A percentile compares a stretch with the other conserved stretches of the same genome.
Evolutionary conservation across 1,140 invertebrate genomes (phyloP).

Genomic region (Ephestia elutella): DNA sequence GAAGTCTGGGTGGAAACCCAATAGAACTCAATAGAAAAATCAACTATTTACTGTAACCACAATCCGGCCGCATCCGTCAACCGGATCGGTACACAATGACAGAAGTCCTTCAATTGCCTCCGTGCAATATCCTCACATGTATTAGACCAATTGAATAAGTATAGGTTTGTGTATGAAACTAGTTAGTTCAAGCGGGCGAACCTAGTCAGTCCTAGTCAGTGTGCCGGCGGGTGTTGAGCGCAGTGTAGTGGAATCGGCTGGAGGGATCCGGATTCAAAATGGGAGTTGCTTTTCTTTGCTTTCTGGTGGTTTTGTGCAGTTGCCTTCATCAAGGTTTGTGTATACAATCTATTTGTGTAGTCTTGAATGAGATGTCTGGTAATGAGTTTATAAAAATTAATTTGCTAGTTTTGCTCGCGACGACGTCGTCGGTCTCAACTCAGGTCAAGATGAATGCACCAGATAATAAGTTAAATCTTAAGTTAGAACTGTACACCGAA

Average conservation of each 20-base stretch:
- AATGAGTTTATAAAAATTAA: no score
- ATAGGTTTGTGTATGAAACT: background rate
- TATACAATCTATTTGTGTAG: background rate
- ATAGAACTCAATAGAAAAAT: background rate
- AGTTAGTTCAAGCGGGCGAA: no score
- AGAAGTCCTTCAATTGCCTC: background rate
- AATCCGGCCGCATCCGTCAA: background rate
- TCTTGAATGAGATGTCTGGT: background rate
- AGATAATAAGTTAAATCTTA: no score
- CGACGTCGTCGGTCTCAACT: no score
- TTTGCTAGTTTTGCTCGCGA: no score
- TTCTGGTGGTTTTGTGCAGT: conserved; percentile 5
- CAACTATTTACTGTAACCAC: background rate
- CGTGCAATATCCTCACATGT: background rate
- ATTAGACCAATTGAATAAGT: background rate
- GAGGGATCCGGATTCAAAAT: background rate
- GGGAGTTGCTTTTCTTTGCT: background rate
- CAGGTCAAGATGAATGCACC: no score
- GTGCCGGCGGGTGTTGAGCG: no score
- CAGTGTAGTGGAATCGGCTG: no score
- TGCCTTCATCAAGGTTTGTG: conserved; percentile 5
- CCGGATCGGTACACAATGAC: background rate
- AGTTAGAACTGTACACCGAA: no score
- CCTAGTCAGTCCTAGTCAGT: no score
- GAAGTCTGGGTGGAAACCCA: no score